Conservation (phyloP, 2,113 vertebrate species). For the Athene cunicularia region DNA sequence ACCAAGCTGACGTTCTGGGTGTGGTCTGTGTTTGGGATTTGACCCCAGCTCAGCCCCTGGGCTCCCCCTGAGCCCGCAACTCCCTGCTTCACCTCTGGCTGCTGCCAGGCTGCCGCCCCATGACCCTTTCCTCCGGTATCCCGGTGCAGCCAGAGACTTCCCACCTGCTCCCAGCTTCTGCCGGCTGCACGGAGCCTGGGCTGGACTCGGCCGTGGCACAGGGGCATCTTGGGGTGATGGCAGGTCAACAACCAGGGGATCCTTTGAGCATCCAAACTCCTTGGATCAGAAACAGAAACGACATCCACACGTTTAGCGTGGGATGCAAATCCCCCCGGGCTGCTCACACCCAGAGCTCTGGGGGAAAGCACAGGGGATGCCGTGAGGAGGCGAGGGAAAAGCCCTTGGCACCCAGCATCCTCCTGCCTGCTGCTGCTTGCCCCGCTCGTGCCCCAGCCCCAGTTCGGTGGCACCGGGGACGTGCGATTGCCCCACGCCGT, state of each 20-base stretch:
- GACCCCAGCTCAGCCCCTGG: neutral
- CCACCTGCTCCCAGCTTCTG: neutral
- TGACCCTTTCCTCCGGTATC: neutral
- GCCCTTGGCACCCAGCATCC: fast-evolving
- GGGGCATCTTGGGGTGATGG: fast-evolving
- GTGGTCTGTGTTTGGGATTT: neutral
- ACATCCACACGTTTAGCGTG: fast-evolving
- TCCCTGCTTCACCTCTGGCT: neutral
- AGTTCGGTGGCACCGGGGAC: neutral
- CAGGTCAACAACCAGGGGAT: neutral
- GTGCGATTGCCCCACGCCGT: fast-evolving
- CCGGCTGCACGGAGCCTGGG: neutral
- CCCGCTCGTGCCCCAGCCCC: fast-evolving
- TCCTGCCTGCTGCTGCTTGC: neutral
- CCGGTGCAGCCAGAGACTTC: neutral
- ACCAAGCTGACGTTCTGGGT: fast-evolving
- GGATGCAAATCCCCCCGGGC: neutral
- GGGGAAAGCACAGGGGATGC: neutral
- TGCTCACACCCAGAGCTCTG: neutral
- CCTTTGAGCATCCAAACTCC: neutral
- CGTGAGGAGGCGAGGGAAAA: fast-evolving
- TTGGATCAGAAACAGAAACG: fast-evolving
- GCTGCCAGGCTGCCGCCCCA: neutral
- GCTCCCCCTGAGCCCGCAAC: neutral
- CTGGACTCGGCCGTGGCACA: neutral